Percentiles rank a stretch among this genome's conserved stretches.
Conservation (phyloP, 2,888 invertebrate species). For the Tiliacea citrago region DNA sequence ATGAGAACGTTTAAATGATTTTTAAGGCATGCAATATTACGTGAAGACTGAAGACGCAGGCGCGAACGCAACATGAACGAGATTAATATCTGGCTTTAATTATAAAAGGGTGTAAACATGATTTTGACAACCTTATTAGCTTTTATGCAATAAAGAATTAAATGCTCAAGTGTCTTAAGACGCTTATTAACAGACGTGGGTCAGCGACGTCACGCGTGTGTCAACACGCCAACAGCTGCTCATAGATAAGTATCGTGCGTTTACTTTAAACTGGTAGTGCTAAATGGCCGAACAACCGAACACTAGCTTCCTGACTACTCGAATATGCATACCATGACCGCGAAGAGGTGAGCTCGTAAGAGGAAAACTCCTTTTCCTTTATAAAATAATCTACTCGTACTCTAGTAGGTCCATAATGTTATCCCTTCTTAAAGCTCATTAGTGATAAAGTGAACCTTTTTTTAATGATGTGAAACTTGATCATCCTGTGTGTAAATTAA, state of each 20-base stretch:
- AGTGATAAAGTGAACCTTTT: slow-evolving; percentile 8
- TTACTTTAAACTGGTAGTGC: slow-evolving; percentile 62
- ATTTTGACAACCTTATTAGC: neutral
- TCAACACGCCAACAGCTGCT: slow-evolving; percentile 69
- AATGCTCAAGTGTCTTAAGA: neutral
- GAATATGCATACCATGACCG: slow-evolving; percentile 51
- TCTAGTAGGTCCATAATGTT: neutral
- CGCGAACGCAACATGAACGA: slow-evolving; percentile 8
- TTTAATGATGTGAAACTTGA: slow-evolving; percentile 33
- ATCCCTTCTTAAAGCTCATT: slow-evolving; percentile 22
- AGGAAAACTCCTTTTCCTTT: slow-evolving; percentile 57
- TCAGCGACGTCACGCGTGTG: slow-evolving; percentile 54
- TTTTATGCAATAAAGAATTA: slow-evolving; percentile 1
- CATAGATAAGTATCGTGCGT: slow-evolving; percentile 64
- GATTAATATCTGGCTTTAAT: neutral
- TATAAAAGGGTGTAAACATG: slow-evolving; percentile 8
- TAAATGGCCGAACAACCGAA: slow-evolving; percentile 48
- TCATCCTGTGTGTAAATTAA: slow-evolving; percentile 35
- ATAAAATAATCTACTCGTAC: slow-evolving; percentile 23
- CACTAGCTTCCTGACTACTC: slow-evolving; percentile 63
- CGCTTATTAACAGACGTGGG: slow-evolving; percentile 23
- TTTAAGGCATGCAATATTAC: slow-evolving; percentile 38
- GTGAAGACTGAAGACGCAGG: slow-evolving; percentile 17
- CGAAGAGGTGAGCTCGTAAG: slow-evolving; percentile 23
- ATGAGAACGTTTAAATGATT: slow-evolving; percentile 43